A percentile compares a stretch with the other conserved stretches of the same genome.
These are phyloP conservation scores for Noctua janthe DNA, from an alignment of 2,888 invertebrate genomes.

Conservation along the genomic window DNA sequence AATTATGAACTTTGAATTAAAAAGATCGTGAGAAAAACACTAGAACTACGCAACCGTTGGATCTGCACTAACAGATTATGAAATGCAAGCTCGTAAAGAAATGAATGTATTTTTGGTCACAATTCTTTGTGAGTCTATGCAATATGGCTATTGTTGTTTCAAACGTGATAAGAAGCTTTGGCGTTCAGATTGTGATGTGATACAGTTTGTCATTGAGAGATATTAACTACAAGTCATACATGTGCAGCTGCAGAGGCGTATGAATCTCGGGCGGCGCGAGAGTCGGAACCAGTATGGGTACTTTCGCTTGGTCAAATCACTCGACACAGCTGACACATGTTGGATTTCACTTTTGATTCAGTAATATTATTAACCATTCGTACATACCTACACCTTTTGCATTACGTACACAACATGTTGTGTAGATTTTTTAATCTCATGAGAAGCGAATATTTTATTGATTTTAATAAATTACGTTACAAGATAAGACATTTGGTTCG, in stretches of 20 bases:
- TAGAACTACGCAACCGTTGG: slow-evolving; percentile 36
- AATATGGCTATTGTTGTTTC: slow-evolving; percentile 42
- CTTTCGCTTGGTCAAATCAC: slow-evolving; percentile 86
- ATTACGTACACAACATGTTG: slow-evolving; percentile 35
- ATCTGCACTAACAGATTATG: slow-evolving; percentile 42
- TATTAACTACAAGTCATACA: slow-evolving; percentile 58
- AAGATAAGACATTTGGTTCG: slow-evolving; percentile 18
- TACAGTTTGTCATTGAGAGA: slow-evolving; percentile 66
- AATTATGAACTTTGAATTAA: slow-evolving; percentile 34
- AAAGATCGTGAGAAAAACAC: slow-evolving; percentile 47
- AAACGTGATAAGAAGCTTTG: slow-evolving; percentile 55
- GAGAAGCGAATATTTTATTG: slow-evolving; percentile 9
- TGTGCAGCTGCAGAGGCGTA: slow-evolving; percentile 69
- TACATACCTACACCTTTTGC: slow-evolving; percentile 18
- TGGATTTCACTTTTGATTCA: slow-evolving; percentile 87
- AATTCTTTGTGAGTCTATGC: slow-evolving; percentile 40
- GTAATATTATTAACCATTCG: slow-evolving; percentile 50
- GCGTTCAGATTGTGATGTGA: slow-evolving; percentile 32
- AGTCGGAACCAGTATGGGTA: slow-evolving; percentile 86
- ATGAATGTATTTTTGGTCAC: slow-evolving; percentile 41
- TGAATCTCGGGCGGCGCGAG: slow-evolving; percentile 72
- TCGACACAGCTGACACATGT: slow-evolving; percentile 78
- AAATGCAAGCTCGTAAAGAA: slow-evolving; percentile 42
- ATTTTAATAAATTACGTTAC: slow-evolving; percentile 14
- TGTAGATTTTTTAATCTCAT: slow-evolving; percentile 22